Evolutionary conservation across 2,888 invertebrate genomes (phyloP).

Genomic region (Augiades crinisus): DNA sequence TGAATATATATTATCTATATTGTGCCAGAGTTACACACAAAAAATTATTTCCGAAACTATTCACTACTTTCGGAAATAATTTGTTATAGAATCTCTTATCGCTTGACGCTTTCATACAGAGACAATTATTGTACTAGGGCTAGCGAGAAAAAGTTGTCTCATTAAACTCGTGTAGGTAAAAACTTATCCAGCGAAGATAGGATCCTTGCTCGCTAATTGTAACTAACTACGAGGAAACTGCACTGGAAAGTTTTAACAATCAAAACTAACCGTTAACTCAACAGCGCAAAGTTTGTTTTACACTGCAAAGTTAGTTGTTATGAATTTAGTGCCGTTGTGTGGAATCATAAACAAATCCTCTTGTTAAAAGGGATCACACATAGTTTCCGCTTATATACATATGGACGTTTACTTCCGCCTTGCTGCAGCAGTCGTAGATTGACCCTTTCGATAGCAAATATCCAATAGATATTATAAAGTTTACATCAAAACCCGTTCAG

Average conservation of each 20-base stretch:
- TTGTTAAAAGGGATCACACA: no score
- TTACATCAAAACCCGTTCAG: no score
- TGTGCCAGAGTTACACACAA: no score
- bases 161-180: not conserved
- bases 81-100: not conserved
- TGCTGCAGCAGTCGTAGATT: no score
- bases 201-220: not conserved
- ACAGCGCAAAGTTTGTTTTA: not conserved
- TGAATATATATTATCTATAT: no score
- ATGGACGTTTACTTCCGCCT: no score
- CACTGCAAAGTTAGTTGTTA: not conserved
- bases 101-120: not conserved
- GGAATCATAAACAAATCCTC: not conserved
- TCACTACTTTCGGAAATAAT: no score
- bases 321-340: not conserved
- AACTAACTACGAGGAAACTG: not conserved
- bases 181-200: not conserved
- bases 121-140: not conserved
- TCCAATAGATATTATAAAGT: no score
- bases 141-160: not conserved
- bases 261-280: not conserved
- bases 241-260: not conserved
- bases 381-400: no score
- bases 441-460: no score
- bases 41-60: no score